Evolutionary conservation across 1,140 invertebrate species (phyloP).

Genomic region (Papilio polytes): DNA sequence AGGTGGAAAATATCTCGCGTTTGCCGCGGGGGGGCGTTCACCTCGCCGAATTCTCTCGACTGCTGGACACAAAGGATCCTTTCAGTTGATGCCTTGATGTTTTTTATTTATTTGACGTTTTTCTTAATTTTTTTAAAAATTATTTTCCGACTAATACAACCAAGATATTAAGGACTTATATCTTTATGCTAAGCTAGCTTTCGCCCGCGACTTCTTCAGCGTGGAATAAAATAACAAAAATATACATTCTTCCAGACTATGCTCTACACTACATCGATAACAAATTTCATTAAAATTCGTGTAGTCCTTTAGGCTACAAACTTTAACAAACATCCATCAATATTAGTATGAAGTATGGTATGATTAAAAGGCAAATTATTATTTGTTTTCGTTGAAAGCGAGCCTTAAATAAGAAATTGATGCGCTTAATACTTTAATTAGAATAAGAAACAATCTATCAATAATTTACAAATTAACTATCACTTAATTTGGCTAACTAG

Average conservation of each 20-base stretch:
- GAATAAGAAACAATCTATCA: neutral
- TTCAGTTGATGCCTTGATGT: neutral
- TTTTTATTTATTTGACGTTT: constrained; percentile 1
- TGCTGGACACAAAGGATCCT: constrained; percentile 18
- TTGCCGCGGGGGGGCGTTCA: constrained; percentile 30
- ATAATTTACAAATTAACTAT: neutral
- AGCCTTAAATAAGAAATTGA: neutral
- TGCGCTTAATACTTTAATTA: too few relatives aligned
- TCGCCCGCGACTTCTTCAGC: too few relatives aligned
- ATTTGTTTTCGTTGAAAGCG: neutral
- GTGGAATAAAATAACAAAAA: too few relatives aligned
- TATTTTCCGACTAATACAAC: neutral
- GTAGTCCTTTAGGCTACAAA: too few relatives aligned
- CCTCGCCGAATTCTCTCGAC: constrained; percentile 21
- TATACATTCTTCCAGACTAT: too few relatives aligned
- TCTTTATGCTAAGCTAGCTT: too few relatives aligned
- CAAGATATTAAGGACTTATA: too few relatives aligned
- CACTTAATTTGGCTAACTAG: neutral
- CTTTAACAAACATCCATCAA: neutral
- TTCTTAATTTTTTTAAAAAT: neutral
- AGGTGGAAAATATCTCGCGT: constrained; percentile 24
- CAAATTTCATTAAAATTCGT: too few relatives aligned
- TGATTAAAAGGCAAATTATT: too few relatives aligned
- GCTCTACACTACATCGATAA: too few relatives aligned
- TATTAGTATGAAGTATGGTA: neutral